Conservation (phyloP, 1,140 invertebrate genomes). For the Eubasilissa regina region DNA sequence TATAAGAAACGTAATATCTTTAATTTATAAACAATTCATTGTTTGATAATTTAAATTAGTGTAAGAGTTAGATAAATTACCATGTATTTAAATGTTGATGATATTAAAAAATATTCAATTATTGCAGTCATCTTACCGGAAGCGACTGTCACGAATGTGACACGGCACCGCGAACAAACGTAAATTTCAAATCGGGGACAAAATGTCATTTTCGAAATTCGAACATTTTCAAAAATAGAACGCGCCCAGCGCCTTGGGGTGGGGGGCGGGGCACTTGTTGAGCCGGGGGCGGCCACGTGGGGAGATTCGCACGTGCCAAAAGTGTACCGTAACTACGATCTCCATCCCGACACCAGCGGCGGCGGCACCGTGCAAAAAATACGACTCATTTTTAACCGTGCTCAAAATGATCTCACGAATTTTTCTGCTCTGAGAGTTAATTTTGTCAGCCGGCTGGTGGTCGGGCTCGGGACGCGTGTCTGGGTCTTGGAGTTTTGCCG, state of each 20-base stretch:
- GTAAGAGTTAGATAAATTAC: too few relatives aligned
- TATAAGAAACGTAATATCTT: too few relatives aligned
- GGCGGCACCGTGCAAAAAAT: neutral
- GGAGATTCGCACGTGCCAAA: slow-evolving; percentile 37
- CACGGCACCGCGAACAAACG: too few relatives aligned
- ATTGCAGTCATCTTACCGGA: too few relatives aligned
- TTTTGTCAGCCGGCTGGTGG: neutral
- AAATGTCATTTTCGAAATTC: neutral
- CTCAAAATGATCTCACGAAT: neutral
- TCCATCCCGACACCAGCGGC: neutral
- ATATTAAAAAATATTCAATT: too few relatives aligned
- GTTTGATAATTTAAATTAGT: too few relatives aligned
- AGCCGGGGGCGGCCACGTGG: slow-evolving; percentile 40
- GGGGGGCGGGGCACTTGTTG: slow-evolving; percentile 47
- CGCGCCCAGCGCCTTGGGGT: neutral
- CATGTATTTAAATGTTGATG: too few relatives aligned
- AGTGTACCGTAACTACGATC: slow-evolving; percentile 20
- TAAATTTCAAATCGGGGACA: too few relatives aligned
- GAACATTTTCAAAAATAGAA: slow-evolving; percentile 14
- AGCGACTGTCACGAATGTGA: too few relatives aligned
- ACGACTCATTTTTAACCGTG: neutral
- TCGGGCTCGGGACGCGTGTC: neutral
- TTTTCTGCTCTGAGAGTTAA: neutral
- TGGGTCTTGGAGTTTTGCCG: neutral
- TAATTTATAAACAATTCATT: too few relatives aligned